phyloP scores from a whole-genome alignment of 2,797 vertebrate genomes.

The Xyrichtys novacula region DNA sequence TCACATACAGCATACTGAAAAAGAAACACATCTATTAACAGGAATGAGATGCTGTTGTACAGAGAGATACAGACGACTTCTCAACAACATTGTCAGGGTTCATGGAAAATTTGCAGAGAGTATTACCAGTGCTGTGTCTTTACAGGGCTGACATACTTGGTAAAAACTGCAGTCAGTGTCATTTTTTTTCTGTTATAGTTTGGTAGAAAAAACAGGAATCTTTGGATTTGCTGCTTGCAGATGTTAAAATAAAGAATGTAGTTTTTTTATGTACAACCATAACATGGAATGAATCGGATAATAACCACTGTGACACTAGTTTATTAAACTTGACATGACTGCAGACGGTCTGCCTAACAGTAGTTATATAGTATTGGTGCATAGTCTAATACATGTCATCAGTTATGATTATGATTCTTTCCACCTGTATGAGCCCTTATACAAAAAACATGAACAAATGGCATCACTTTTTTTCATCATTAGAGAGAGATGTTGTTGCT shows the following conservation, averaged over 20 bases:
- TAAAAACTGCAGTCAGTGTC: too few relatives aligned
- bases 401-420: background rate
- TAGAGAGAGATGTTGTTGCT: conserved; percentile 1
- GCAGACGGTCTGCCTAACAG: conserved; percentile 3
- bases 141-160: too few relatives aligned
- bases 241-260: conserved; percentile 41
- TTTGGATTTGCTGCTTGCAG: conserved; percentile 72
- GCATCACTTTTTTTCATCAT: conserved; percentile 11
- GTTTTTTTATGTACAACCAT: conserved; percentile 49
- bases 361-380: conserved; percentile 34
- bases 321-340: conserved; percentile 5
- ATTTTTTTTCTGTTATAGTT: conserved; percentile 2
- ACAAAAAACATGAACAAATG: conserved; percentile 29
- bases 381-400: conserved; percentile 19
- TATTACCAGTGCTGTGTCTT: background rate
- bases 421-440: conserved; percentile 54
- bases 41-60: conserved; percentile 61
- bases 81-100: conserved; percentile 17
- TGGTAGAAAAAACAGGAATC: conserved; percentile 52
- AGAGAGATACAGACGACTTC: conserved; percentile 56
- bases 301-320: conserved; percentile 13
- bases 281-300: conserved; percentile 20
- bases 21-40: conserved; percentile 45
- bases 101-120: background rate
- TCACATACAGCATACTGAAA: conserved; percentile 58